Percentiles rank a stretch among this genome's conserved stretches.
phyloP scores from a whole-genome alignment of 1,140 invertebrate species.

The Megalopta genalis region DNA sequence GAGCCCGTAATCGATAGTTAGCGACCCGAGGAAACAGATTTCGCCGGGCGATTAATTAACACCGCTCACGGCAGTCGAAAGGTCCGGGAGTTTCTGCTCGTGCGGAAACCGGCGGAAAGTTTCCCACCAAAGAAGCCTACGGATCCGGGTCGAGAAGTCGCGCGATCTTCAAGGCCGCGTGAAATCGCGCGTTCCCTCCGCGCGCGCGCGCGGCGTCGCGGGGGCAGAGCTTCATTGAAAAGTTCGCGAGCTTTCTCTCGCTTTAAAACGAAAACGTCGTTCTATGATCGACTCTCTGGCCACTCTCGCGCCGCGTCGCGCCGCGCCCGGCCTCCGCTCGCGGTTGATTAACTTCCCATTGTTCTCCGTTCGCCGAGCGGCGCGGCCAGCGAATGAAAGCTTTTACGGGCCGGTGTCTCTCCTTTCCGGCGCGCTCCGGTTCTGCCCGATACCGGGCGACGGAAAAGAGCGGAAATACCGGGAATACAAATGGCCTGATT shows the following conservation, averaged over 20 bases:
- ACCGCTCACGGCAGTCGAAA: not conserved
- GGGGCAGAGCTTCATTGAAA: not conserved
- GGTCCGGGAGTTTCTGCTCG: conserved; percentile 1
- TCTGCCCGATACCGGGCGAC: conserved; percentile 13
- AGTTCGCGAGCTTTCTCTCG: conserved; percentile 1
- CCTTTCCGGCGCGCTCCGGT: not conserved
- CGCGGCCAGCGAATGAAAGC: conserved; percentile 28
- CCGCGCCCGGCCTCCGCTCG: not conserved
- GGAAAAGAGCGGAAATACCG: conserved; percentile 22
- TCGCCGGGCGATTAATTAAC: conserved; percentile 15
- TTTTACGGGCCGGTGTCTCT: conserved; percentile 30
- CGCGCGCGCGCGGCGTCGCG: no score
- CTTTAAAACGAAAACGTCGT: conserved; percentile 28
- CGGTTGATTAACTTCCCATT: conserved; percentile 37
- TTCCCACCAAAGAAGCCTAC: conserved; percentile 33
- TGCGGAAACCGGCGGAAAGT: conserved; percentile 24
- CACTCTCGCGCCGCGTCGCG: no score
- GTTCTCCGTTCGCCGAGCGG: not conserved
- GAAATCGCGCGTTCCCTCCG: no score
- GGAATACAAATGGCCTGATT: conserved; percentile 42
- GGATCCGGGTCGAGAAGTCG: not conserved
- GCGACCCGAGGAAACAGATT: conserved; percentile 19
- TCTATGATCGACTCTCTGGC: not conserved
- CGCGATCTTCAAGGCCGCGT: conserved; percentile 12
- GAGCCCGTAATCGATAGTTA: conserved; percentile 10